Percentiles rank a stretch among this genome's conserved stretches.
Evolutionary conservation across 2,888 invertebrate species (phyloP).

Genomic region (Agonopterix heracliana): DNA sequence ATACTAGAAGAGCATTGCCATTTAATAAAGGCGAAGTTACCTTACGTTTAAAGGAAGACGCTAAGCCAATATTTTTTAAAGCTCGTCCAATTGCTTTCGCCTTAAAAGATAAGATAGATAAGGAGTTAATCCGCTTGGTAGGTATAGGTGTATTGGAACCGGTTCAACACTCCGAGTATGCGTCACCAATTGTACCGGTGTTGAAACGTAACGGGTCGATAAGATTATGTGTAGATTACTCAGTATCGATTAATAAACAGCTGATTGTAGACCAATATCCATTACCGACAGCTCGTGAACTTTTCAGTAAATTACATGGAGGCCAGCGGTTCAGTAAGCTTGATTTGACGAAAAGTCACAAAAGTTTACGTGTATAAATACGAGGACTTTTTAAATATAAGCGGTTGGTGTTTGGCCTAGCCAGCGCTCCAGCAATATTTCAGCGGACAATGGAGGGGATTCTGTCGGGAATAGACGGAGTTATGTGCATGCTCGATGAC

Average conservation of each 20-base stretch:
- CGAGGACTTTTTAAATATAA: constrained; percentile 7
- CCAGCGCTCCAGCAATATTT: constrained; percentile 14
- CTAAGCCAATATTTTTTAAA: constrained; percentile 15
- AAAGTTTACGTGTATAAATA: constrained; percentile 12
- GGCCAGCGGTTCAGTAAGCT: constrained; percentile 13
- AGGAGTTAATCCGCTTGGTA: constrained; percentile 13
- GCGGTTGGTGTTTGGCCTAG: constrained; percentile 9
- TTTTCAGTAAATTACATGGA: constrained; percentile 19
- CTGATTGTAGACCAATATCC: no score
- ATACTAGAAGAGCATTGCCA: no score
- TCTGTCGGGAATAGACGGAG: constrained; percentile 1
- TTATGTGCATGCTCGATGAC: constrained; percentile 8
- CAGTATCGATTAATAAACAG: no score
- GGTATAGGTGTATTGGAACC: no score
- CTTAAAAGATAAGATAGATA: constrained; percentile 14
- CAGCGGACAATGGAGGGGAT: constrained; percentile 11
- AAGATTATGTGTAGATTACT: no score
- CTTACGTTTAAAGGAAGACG: constrained; percentile 12
- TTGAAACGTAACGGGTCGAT: no score
- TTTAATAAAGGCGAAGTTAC: constrained; percentile 5
- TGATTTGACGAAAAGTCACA: constrained; percentile 12
- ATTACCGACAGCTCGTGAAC: no score
- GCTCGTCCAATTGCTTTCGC: constrained; percentile 13
- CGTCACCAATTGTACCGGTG: no score
- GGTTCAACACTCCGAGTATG: no score